These are phyloP conservation scores for Drosophila maculinotata DNA, from an alignment of 2,888 invertebrate species.

Conservation along the genomic window DNA sequence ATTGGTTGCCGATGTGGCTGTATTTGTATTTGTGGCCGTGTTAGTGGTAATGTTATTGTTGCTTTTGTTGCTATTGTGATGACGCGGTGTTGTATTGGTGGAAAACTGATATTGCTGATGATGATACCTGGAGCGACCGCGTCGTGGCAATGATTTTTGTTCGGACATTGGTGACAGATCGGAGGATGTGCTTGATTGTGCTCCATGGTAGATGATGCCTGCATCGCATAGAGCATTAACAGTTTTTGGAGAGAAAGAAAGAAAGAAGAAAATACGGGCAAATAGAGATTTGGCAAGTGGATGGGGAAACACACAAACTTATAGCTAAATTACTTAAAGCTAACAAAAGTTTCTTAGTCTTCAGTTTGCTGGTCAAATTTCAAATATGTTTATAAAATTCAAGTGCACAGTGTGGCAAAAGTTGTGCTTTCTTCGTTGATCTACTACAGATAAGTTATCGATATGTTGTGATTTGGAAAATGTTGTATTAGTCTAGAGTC, in stretches of 20 bases:
- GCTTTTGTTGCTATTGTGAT: slow-evolving; percentile 85
- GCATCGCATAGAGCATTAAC: slow-evolving; percentile 60
- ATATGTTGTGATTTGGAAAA: slow-evolving; percentile 84
- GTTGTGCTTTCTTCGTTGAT: slow-evolving; percentile 38
- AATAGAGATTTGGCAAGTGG: slow-evolving; percentile 63
- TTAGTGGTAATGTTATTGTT: slow-evolving; percentile 75
- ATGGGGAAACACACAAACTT: slow-evolving; percentile 34
- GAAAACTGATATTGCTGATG: slow-evolving; percentile 86
- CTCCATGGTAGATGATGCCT: slow-evolving; percentile 91
- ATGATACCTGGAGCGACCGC: slow-evolving; percentile 89
- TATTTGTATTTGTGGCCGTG: slow-evolving; percentile 63
- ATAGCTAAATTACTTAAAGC: slow-evolving; percentile 39
- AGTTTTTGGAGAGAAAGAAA: slow-evolving; percentile 51
- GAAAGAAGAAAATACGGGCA: slow-evolving; percentile 75
- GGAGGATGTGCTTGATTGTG: slow-evolving; percentile 91
- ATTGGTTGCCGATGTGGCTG: slow-evolving; percentile 74
- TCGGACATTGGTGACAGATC: slow-evolving; percentile 92
- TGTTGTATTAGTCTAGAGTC: slow-evolving; percentile 83
- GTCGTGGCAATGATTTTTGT: slow-evolving; percentile 90
- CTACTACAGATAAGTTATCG: slow-evolving; percentile 83
- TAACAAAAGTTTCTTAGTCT: slow-evolving; percentile 44
- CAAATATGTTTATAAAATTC: slow-evolving; percentile 23
- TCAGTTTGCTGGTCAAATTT: slow-evolving; percentile 44
- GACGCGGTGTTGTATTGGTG: slow-evolving; percentile 86
- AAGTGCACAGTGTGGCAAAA: slow-evolving; percentile 37